Base-by-base conservation (phyloP, 35 echinoderm and acorn worm genomes). In the Amphiura filiformis region DNA sequence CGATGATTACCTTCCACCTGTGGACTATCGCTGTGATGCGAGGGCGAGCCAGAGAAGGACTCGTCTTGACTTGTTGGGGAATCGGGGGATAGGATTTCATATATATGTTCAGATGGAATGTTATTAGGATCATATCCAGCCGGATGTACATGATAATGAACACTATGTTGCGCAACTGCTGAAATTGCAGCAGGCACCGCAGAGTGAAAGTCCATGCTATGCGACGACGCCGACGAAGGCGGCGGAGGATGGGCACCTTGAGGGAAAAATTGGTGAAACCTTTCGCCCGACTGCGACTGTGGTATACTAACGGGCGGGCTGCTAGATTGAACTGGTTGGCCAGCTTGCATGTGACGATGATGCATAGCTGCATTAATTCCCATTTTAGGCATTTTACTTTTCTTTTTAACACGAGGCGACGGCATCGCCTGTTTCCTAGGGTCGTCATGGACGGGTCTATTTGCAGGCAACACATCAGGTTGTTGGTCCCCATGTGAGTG, bases 301-400 rank as follows among this genome's bases (percentile, higher is more conserved):
- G 34, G 94, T 82, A 77, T 89, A 85, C 57, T 35, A 34, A 76
- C 61, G 56, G 57, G 49, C 42, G 65, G 89, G 39, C 34, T 84
- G 75, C 36, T 91, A 83, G 65, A 37, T 70, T 82, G 84, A 32
- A 56, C 33, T 15, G 39, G 83, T 1, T 83, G 81, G 38, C 13
- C 20, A 76, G 86, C 32, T 47, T 84, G 64, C 76, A 61, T 30
- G 57, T 75, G 84, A 79, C 77, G 85, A 76, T 87, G 80, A 79
- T 89, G 93, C 86, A 89, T 92, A 1, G 87, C 87, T 12, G 94
- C 94, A 28, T 76, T 84, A 23, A 95, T 75, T 22, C 94, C 94
- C 94, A 96, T 96, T 49, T 92, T 89, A 1, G 94, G 94, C 94
- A 92, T 92, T 77, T 89, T 92, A 18, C 89, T 96, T 80, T 89